phyloP scores from a whole-genome alignment of 2,888 invertebrate species.

The Gymnocheta viridis region DNA sequence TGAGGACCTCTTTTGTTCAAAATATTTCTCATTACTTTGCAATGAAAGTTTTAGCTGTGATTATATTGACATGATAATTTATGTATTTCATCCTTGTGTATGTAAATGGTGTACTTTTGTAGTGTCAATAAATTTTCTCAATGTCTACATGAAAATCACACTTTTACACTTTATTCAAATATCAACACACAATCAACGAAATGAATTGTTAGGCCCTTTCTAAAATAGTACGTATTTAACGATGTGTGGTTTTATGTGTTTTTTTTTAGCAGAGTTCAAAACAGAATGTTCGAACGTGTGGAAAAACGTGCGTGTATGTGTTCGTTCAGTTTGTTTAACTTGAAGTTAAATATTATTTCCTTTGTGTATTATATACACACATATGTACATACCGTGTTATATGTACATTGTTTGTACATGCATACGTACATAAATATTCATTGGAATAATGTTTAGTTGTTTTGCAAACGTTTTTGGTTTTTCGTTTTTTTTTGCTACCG shows the following conservation, averaged over 20 bases:
- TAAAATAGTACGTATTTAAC: not conserved
- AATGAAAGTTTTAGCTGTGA: too few species aligned
- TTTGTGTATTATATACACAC: constrained; percentile 14
- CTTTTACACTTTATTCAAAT: constrained; percentile 47
- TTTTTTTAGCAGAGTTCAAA: not conserved
- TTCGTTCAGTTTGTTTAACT: constrained; percentile 40
- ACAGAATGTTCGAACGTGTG: not conserved
- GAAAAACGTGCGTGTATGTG: not conserved
- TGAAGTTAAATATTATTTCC: constrained; percentile 59
- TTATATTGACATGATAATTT: too few species aligned
- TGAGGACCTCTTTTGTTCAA: too few species aligned
- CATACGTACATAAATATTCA: constrained; percentile 13
- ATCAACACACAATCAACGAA: not conserved
- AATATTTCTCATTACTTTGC: too few species aligned
- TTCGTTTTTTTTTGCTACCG: constrained; percentile 15
- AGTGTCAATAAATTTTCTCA: constrained; percentile 23
- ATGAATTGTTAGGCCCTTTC: constrained; percentile 6
- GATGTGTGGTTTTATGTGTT: not conserved
- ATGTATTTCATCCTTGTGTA: too few species aligned
- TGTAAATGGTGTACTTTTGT: not conserved
- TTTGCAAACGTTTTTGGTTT: not conserved
- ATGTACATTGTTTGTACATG: not conserved
- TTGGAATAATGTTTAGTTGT: constrained; percentile 29
- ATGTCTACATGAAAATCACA: constrained; percentile 41
- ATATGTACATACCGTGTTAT: not conserved